Conservation (phyloP, 2,797 vertebrate species). For the Mus minutoides region DNA sequence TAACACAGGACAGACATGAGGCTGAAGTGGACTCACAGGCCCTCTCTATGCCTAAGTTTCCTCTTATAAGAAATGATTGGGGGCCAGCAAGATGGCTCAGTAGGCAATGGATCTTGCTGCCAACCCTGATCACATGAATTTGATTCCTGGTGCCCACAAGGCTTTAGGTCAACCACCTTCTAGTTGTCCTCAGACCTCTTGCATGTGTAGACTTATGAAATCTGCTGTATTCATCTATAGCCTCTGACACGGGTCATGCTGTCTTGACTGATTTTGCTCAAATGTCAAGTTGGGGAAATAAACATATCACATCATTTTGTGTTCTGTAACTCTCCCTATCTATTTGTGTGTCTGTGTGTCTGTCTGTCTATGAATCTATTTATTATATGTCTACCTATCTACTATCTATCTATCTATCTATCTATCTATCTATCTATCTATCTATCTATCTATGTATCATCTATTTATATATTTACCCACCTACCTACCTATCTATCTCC, state of each 20-base stretch:
- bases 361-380: neutral
- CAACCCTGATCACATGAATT: neutral
- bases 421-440: neutral
- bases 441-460: neutral
- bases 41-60: neutral
- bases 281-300: neutral
- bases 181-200: neutral
- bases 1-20: neutral
- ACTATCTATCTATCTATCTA: rapidly evolving
- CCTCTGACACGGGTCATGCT: neutral
- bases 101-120: neutral
- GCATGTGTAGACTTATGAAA: neutral
- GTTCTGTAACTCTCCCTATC: neutral
- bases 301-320: constrained; percentile 26
- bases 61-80: neutral
- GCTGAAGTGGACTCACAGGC: neutral
- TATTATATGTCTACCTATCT: neutral
- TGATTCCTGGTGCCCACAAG: neutral
- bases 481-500: neutral
- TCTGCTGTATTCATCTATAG: neutral
- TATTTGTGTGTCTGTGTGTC: neutral
- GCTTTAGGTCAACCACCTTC: neutral
- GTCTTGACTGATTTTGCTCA: constrained; percentile 5
- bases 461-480: neutral
- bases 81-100: neutral